Conservation (phyloP, 2,113 vertebrate species). For the Thunnus thynnus region DNA sequence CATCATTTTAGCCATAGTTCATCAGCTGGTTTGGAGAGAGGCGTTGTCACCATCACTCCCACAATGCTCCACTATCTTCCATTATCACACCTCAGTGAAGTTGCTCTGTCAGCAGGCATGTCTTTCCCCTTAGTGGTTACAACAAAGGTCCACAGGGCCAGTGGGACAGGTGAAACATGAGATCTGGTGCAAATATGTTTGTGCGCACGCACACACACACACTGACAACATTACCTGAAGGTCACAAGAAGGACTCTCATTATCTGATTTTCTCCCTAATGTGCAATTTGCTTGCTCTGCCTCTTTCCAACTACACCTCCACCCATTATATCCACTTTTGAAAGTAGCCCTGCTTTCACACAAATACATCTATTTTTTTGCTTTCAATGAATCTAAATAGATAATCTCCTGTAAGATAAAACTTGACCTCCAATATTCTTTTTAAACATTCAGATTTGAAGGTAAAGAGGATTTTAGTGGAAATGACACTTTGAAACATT, state of each 20-base stretch:
- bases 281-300: constrained; percentile 1
- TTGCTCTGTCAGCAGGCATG: constrained; percentile 51
- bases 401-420: constrained; percentile 6
- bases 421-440: constrained; percentile 12
- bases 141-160: constrained; percentile 33
- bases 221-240: constrained; percentile 28
- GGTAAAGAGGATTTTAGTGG: neutral
- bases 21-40: constrained; percentile 24
- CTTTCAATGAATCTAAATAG: constrained; percentile 5
- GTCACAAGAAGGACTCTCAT: constrained; percentile 55
- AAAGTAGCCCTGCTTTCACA: neutral
- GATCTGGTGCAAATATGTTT: constrained; percentile 31
- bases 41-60: constrained; percentile 4
- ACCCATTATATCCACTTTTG: neutral
- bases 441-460: neutral
- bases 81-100: constrained; percentile 38
- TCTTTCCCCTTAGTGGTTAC: constrained; percentile 25
- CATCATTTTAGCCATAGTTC: constrained; percentile 41
- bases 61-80: constrained; percentile 41
- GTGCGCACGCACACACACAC: neutral
- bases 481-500: neutral
- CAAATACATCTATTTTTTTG: neutral
- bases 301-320: constrained; percentile 11
- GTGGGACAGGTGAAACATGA: constrained; percentile 58
- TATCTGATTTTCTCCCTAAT: neutral